Evolutionary conservation across 64 coral and sea anemone genomes (phyloP).

Genomic region (Montipora sp.): DNA sequence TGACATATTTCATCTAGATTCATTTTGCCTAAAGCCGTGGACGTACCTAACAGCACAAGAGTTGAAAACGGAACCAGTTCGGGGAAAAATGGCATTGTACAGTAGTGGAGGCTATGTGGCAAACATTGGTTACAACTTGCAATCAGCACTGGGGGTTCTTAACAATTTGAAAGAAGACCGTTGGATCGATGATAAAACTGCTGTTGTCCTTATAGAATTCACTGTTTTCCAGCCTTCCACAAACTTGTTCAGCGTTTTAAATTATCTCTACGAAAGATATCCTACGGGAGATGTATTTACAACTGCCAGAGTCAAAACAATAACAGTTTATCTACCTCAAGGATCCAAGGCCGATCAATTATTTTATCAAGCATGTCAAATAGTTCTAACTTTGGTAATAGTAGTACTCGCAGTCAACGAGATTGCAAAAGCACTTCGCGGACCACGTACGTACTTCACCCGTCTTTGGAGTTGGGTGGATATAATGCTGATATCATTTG

Average conservation of each 20-base stretch:
- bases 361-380: conserved; percentile 68
- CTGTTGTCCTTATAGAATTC: conserved; percentile 63
- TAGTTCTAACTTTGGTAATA: conserved; percentile 61
- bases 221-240: conserved; percentile 72
- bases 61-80: conserved; percentile 33
- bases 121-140: conserved; percentile 73
- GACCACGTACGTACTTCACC: conserved; percentile 42
- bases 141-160: conserved; percentile 23
- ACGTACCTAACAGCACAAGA: conserved; percentile 36
- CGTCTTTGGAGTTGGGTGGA: conserved; percentile 74
- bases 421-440: conserved; percentile 35
- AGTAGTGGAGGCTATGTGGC: conserved; percentile 77
- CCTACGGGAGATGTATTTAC: conserved; percentile 37
- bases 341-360: conserved; percentile 9
- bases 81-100: conserved; percentile 41
- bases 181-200: conserved; percentile 75
- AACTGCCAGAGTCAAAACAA: conserved; percentile 26
- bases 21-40: conserved; percentile 70
- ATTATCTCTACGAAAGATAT: conserved; percentile 69
- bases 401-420: conserved; percentile 33
- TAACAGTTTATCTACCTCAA: conserved; percentile 64
- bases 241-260: conserved; percentile 53
- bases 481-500: conserved; percentile 35
- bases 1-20: neutral
- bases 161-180: neutral